Conservation (phyloP, 2,113 vertebrate genomes). For the Myrmophylax atrothorax region DNA sequence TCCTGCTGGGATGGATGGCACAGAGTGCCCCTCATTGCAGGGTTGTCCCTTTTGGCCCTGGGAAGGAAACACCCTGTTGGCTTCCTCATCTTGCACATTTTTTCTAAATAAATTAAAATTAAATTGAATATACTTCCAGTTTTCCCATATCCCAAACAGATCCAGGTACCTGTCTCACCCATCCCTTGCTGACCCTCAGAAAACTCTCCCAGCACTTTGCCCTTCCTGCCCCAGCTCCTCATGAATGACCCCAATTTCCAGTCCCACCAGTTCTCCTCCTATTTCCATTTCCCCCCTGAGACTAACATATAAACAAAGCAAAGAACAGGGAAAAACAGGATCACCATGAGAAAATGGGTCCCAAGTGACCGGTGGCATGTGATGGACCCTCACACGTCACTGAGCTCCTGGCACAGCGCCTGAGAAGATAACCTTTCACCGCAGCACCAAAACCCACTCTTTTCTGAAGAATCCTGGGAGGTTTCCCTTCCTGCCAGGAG, state of each 20-base stretch:
- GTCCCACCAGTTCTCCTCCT: slow-evolving; percentile 6
- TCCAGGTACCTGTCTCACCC: neutral
- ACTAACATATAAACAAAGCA: neutral
- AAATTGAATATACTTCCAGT: neutral
- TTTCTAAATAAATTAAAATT: neutral
- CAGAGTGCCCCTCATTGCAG: rapidly evolving
- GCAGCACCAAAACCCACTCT: neutral
- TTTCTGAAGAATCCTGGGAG: neutral
- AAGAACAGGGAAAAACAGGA: neutral
- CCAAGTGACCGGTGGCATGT: rapidly evolving
- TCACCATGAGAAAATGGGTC: neutral
- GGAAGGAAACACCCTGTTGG: neutral
- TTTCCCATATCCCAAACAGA: neutral
- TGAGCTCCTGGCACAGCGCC: neutral
- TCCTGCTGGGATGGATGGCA: neutral
- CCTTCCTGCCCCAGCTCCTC: slow-evolving; percentile 9
- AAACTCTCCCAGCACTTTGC: neutral
- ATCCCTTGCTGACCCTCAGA: neutral
- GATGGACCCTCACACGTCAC: neutral
- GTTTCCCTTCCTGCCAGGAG: neutral
- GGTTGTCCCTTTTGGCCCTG: neutral
- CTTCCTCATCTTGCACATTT: rapidly evolving
- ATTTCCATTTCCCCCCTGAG: neutral
- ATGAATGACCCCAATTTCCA: neutral
- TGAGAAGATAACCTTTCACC: slow-evolving; percentile 23